Base-by-base conservation (phyloP, 2,888 invertebrate genomes). In the Crocallis elinguaria region DNA sequence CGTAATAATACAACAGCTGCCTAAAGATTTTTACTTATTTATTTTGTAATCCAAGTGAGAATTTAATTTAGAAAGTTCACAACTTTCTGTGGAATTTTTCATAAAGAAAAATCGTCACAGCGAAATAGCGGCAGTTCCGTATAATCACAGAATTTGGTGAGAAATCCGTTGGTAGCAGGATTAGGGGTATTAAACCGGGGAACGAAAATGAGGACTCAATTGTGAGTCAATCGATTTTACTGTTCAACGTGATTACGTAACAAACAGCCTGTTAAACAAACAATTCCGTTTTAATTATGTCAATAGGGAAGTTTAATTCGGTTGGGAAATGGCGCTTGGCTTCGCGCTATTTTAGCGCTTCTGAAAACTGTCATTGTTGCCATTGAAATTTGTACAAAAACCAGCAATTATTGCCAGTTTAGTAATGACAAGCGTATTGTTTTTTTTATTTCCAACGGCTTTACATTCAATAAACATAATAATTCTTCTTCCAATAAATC, bases 61-160 rank as follows among this genome's bases (percentile, higher is more conserved):
- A 64, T 62, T 62, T 64, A 58, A 62, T 64, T 35, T 60, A 53
- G 57, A 64, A 56, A 59, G 45, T 50, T 60, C 35, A 13, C 21
- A 53, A 51, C 32, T 55, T 36, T 45, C 32, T 36, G 25, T 13
- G 49, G 56, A 57, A 58, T 60, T 58, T 48, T 57, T 56, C 33
- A 32, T 14, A 44, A 36, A 36, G 33, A 56, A 49, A 59, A 62
- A 53, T 46, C 54, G 57, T 42, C 51, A 32, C 41, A 48, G 48
- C 59, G 64, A 52, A 70, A 65, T 66, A 66, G 68, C 27, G 33
- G 49, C 57, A 54, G 67, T 66, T 66, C 67, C 50, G 46, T 57
- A 58, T 71, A 70, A 71, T 71, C 67, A 70, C 66, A 59, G 54
- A 68, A 66, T 70, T 69, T 61, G 53, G 58, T 60, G 68, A 71